phyloP scores from a whole-genome alignment of 2,113 vertebrate genomes.

The Saimiri boliviensis region DNA sequence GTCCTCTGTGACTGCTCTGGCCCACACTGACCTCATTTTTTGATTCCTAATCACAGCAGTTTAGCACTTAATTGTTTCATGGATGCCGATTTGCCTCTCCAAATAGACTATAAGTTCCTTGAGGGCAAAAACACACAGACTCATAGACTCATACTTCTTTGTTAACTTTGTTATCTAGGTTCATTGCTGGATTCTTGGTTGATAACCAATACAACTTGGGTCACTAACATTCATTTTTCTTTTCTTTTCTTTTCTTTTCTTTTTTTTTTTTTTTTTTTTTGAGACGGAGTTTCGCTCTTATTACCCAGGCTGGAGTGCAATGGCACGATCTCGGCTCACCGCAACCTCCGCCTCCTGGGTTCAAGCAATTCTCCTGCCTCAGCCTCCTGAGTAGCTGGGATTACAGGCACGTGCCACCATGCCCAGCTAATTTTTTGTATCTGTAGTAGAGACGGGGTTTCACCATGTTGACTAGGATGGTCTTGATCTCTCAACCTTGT shows the following conservation, averaged over 20 bases:
- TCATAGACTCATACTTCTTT: not conserved
- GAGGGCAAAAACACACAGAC: not conserved
- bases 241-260: no score
- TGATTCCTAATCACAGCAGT: not conserved
- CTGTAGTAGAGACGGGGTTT: no score
- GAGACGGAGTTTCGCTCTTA: no score
- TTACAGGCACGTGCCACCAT: no score
- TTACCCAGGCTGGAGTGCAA: no score
- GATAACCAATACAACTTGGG: not conserved
- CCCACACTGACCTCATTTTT: not conserved
- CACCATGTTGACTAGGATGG: no score
- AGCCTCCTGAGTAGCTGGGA: no score
- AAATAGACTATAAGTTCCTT: not conserved
- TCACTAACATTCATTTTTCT: not conserved
- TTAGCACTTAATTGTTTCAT: not conserved
- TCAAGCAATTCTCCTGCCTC: no score
- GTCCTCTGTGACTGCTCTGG: not conserved
- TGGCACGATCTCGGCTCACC: no score
- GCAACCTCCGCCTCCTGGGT: no score
- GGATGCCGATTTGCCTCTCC: not conserved
- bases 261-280: not conserved
- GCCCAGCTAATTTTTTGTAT: no score
- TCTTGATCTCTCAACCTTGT: no score
- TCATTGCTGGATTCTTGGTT: not conserved
- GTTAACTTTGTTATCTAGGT: not conserved